phyloP scores from a whole-genome alignment of 2,888 invertebrate species.

The Idaea dimidiata region DNA sequence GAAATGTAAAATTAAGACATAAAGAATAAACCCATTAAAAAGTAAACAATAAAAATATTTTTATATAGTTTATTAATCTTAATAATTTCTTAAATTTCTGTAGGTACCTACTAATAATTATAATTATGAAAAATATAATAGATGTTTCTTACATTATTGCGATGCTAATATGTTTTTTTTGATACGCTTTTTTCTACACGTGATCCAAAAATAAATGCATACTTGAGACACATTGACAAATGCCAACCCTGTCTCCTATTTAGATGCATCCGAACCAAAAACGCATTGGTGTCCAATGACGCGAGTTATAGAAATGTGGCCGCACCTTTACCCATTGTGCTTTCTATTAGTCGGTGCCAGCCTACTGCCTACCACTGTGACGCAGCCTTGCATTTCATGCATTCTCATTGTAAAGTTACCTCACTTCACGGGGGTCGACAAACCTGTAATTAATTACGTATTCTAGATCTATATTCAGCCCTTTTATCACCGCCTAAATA shows the following conservation, averaged over 20 bases:
- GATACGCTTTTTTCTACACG: no score
- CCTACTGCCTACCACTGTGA: background rate
- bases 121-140: no score
- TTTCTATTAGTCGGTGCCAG: background rate
- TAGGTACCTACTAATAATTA: no score
- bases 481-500: no score
- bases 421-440: background rate
- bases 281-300: constrained; percentile 16
- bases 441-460: background rate
- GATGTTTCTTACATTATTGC: no score
- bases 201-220: background rate
- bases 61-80: no score
- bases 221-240: background rate
- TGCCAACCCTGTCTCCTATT: background rate
- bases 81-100: no score
- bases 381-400: background rate
- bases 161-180: no score
- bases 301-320: constrained; percentile 8
- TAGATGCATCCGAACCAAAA: constrained; percentile 5
- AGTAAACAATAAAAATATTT: no score
- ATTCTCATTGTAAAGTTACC: background rate
- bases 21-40: no score
- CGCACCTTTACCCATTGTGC: constrained; percentile 2
- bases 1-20: no score
- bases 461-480: background rate